Percentiles rank a stretch among this genome's conserved stretches.
These are phyloP conservation scores for Ceratitis capitata DNA, from an alignment of 1,140 invertebrate species.

Conservation along the genomic window DNA sequence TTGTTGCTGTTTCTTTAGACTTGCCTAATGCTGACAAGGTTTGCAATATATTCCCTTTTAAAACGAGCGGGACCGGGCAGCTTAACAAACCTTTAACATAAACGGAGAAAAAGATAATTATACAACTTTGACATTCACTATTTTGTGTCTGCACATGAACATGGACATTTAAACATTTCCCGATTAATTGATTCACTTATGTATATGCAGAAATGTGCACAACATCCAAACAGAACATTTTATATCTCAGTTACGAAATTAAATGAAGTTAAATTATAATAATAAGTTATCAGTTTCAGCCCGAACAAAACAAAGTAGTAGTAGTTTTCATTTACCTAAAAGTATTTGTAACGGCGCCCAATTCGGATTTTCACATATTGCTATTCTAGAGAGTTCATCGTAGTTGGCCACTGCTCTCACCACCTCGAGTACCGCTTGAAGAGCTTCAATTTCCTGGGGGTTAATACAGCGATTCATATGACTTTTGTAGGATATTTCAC, in stretches of 20 bases:
- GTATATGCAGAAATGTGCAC: not conserved
- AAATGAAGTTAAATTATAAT: too few relatives aligned
- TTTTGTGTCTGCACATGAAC: not conserved
- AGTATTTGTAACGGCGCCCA: slow-evolving; percentile 84
- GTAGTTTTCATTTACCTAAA: slow-evolving; percentile 63
- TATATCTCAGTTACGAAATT: too few relatives aligned
- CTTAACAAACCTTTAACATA: slow-evolving; percentile 74
- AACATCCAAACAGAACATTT: not conserved
- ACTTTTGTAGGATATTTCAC: slow-evolving; percentile 74
- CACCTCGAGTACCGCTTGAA: slow-evolving; percentile 82
- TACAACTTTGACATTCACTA: not conserved
- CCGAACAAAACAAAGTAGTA: too few relatives aligned
- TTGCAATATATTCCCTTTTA: slow-evolving; percentile 85
- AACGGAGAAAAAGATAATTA: not conserved
- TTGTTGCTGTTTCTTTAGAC: slow-evolving; percentile 78
- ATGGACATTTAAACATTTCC: not conserved
- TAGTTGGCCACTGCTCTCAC: slow-evolving; percentile 80
- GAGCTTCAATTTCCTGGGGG: slow-evolving; percentile 85
- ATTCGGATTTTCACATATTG: slow-evolving; percentile 85
- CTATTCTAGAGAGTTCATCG: slow-evolving; percentile 80
- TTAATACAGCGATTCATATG: slow-evolving; percentile 75
- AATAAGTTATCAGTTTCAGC: too few relatives aligned
- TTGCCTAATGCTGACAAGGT: slow-evolving; percentile 81
- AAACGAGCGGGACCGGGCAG: slow-evolving; percentile 83
- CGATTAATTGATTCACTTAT: too few relatives aligned